Conservation (phyloP, 1,140 invertebrate species). For the Drosophila sproati region DNA sequence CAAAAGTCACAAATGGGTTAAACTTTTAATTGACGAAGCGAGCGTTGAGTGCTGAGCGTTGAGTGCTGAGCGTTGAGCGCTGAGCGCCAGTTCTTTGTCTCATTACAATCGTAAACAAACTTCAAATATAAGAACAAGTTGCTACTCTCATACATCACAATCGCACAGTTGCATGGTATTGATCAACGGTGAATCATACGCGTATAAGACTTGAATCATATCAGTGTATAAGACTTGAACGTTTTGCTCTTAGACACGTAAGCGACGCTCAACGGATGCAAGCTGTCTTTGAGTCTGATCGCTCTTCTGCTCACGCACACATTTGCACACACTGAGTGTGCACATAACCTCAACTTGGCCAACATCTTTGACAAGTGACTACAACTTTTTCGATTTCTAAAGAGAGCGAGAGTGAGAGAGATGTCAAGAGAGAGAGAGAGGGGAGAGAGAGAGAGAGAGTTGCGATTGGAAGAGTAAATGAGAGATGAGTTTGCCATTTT, state of each 20-base stretch:
- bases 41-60: background rate
- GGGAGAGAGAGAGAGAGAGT: conserved; percentile 1
- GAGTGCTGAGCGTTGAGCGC: too few relatives aligned
- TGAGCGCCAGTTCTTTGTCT: conserved; percentile 20
- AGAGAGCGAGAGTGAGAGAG: conserved; percentile 2
- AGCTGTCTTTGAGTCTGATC: too few relatives aligned
- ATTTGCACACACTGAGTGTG: background rate
- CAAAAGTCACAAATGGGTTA: conserved; percentile 63
- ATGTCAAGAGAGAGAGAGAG: background rate
- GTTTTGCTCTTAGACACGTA: conserved; percentile 14
- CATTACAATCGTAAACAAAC: conserved; percentile 43
- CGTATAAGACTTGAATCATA: conserved; percentile 4
- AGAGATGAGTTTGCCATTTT: conserved; percentile 2
- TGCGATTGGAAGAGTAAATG: background rate
- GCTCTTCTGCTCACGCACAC: conserved; percentile 16
- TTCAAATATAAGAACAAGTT: background rate
- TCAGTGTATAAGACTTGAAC: conserved; percentile 14
- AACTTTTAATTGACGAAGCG: conserved; percentile 57
- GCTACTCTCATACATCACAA: background rate
- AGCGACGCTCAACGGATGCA: background rate
- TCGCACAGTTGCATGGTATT: background rate
- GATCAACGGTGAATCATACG: conserved; percentile 28
- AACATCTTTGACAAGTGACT: conserved; percentile 25
- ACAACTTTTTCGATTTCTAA: background rate
- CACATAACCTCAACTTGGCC: conserved; percentile 67